phyloP scores from a whole-genome alignment of 2,888 invertebrate species.

The Apamea crenata region DNA sequence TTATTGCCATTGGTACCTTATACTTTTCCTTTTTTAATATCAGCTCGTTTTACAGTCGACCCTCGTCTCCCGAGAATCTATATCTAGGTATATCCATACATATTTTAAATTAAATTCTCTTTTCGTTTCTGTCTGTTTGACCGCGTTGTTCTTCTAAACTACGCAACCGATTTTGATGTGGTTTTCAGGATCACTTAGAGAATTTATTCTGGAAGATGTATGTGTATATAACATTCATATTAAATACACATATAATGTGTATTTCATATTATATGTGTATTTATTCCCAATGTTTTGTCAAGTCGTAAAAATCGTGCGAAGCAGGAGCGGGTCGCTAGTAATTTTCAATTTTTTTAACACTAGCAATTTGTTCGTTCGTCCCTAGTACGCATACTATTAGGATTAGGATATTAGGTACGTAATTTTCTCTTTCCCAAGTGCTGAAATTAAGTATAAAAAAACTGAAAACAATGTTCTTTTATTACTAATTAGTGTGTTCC shows the following conservation, averaged over 20 bases:
- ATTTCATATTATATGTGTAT: too few relatives aligned
- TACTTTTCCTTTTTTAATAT: not conserved
- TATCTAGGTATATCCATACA: not conserved
- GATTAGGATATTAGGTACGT: constrained; percentile 26
- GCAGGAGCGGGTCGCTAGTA: not conserved
- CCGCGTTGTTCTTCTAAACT: not conserved
- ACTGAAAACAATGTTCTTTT: constrained; percentile 39
- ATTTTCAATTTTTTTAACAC: not conserved
- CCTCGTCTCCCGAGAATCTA: not conserved
- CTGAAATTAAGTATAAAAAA: constrained; percentile 17
- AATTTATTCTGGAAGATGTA: not conserved
- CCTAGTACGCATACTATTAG: not conserved
- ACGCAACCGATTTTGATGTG: not conserved
- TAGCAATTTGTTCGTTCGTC: not conserved
- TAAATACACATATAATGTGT: not conserved
- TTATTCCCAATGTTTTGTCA: not conserved
- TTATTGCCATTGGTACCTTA: not conserved
- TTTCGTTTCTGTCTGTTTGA: not conserved
- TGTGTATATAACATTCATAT: too few relatives aligned
- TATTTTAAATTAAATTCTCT: not conserved
- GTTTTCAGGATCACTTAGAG: not conserved
- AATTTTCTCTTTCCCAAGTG: constrained; percentile 14
- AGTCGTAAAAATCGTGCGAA: not conserved
- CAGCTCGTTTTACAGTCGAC: not conserved
- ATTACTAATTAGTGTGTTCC: constrained; percentile 55